Percentiles rank a stretch among this genome's conserved stretches.
phyloP scores from a whole-genome alignment of 1,140 invertebrate species.

The Meloidogyne exigua region DNA sequence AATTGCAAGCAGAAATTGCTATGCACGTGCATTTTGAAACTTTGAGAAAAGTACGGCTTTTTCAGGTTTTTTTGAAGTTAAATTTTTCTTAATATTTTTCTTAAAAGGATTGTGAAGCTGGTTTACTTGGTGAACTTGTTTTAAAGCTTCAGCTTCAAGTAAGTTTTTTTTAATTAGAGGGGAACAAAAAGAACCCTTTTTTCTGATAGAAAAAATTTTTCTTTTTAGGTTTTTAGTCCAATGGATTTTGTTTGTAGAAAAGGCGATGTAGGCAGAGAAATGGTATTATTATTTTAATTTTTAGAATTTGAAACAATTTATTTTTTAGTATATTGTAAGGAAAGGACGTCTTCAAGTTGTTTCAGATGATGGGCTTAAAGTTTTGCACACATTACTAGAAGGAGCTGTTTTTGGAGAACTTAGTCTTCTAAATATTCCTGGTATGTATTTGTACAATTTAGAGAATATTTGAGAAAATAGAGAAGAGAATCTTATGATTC shows the following conservation, averaged over 20 bases:
- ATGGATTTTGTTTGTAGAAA: conserved; percentile 93
- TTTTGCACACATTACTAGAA: conserved; percentile 57
- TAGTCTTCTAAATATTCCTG: conserved; percentile 60
- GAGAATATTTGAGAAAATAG: too few species aligned
- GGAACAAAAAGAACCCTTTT: neutral
- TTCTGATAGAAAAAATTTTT: neutral
- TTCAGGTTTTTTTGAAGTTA: conserved; percentile 51
- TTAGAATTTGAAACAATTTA: neutral
- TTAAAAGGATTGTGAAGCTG: conserved; percentile 80
- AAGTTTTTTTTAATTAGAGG: neutral
- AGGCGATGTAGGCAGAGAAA: conserved; percentile 85
- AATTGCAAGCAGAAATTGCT: conserved; percentile 91
- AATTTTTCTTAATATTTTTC: neutral
- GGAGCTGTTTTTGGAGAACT: conserved; percentile 62
- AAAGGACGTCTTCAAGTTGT: conserved; percentile 72
- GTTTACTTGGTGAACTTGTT: conserved; percentile 84
- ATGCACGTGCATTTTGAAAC: conserved; percentile 92
- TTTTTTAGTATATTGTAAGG: conserved; percentile 80
- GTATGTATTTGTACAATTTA: conserved; percentile 1
- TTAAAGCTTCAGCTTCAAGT: conserved; percentile 86
- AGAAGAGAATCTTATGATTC: too few species aligned
- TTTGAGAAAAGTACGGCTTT: conserved; percentile 80
- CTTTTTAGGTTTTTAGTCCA: conserved; percentile 67
- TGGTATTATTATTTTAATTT: conserved; percentile 67
- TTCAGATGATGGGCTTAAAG: conserved; percentile 51